Conservation (phyloP, 2,888 invertebrate genomes). For the Opisthograptis luteolata region DNA sequence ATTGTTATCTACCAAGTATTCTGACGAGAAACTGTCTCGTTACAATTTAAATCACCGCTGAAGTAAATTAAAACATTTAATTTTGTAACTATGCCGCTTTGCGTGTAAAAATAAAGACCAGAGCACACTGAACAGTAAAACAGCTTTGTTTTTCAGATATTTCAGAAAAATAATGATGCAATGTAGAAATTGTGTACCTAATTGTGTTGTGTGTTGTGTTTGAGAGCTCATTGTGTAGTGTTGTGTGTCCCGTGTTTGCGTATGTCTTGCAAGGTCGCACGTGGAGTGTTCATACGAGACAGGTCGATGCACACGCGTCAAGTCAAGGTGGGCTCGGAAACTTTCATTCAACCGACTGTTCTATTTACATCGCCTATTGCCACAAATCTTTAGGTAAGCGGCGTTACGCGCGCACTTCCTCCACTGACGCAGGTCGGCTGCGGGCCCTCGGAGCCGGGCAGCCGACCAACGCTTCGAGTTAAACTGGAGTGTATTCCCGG, state of each 20-base stretch:
- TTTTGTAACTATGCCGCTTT: conserved; percentile 43
- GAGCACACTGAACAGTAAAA: conserved; percentile 39
- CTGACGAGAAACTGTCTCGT: conserved; percentile 13
- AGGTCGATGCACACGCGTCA: conserved; percentile 79
- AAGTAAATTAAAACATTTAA: conserved; percentile 28
- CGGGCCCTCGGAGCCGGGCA: conserved; percentile 32
- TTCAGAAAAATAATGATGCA: conserved; percentile 38
- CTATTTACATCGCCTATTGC: conserved; percentile 73
- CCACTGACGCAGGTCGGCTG: conserved; percentile 36
- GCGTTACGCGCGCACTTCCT: conserved; percentile 74
- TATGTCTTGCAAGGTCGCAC: conserved; percentile 77
- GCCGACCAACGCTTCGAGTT: conserved; percentile 24
- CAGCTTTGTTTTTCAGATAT: conserved; percentile 25
- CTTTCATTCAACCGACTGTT: conserved; percentile 78
- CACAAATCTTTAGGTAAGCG: conserved; percentile 67
- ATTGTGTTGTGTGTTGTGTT: conserved; percentile 45
- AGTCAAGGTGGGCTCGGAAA: conserved; percentile 77
- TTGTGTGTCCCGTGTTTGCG: conserved; percentile 57
- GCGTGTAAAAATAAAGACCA: conserved; percentile 44
- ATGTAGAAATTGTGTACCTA: conserved; percentile 61
- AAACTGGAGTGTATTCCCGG: conserved; percentile 52
- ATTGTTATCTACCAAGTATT: conserved; percentile 2
- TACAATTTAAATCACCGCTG: conserved; percentile 22
- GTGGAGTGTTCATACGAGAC: conserved; percentile 67
- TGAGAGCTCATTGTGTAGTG: conserved; percentile 54